Conservation (phyloP, 2,888 invertebrate genomes). For the Punctoribates punctum region DNA sequence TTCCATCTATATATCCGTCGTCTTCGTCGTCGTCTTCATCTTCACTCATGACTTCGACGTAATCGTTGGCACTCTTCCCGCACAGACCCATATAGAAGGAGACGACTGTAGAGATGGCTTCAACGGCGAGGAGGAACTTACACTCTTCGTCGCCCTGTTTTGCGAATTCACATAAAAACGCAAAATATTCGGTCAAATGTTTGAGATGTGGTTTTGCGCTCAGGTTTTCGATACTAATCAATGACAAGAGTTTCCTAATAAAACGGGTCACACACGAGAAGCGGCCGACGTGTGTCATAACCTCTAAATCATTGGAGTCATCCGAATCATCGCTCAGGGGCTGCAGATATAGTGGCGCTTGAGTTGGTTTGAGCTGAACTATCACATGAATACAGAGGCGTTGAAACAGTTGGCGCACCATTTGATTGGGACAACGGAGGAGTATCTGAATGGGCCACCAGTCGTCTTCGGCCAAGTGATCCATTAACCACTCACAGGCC, state of each 20-base stretch:
- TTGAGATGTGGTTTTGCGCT: conserved; percentile 71
- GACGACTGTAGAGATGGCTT: conserved; percentile 83
- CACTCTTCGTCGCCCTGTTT: conserved; percentile 93
- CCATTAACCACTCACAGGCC: conserved; percentile 71
- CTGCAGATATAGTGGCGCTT: conserved; percentile 65
- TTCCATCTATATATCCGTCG: conserved; percentile 54
- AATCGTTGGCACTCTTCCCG: conserved; percentile 60
- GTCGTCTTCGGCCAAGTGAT: conserved; percentile 86
- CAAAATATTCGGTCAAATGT: conserved; percentile 88
- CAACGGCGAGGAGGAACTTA: conserved; percentile 76
- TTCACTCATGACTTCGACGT: conserved; percentile 67
- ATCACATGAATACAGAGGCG: conserved; percentile 90
- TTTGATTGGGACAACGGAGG: conserved; percentile 93
- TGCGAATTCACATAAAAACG: conserved; percentile 85
- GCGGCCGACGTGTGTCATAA: conserved; percentile 50
- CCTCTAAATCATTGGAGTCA: conserved; percentile 47
- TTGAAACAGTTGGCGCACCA: conserved; percentile 76
- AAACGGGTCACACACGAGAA: conserved; percentile 79
- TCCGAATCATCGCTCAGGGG: conserved; percentile 48
- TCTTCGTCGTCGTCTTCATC: conserved; percentile 68
- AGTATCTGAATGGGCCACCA: conserved; percentile 95
- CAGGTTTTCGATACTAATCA: conserved; percentile 60
- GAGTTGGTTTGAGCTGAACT: conserved; percentile 69
- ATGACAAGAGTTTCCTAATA: conserved; percentile 76
- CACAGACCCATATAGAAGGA: conserved; percentile 87